Percentiles rank a stretch among this genome's conserved stretches.
Conservation (phyloP, 2,113 vertebrate genomes). For the Heptranchias perlo region DNA sequence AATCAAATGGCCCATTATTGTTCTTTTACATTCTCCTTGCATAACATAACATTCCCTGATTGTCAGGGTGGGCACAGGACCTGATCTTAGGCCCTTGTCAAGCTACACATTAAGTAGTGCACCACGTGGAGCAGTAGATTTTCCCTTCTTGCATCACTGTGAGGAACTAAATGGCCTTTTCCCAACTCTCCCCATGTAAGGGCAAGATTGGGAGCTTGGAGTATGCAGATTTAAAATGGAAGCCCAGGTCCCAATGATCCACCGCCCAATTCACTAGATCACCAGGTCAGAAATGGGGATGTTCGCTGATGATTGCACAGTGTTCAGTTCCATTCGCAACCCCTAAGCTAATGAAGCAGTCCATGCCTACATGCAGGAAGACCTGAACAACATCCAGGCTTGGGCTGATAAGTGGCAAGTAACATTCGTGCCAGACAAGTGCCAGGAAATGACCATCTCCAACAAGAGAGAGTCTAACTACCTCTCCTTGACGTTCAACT, state of each 20-base stretch:
- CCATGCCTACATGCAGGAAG: no score
- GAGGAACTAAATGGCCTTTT: neutral
- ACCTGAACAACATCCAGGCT: no score
- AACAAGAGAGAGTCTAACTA: no score
- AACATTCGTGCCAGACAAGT: no score
- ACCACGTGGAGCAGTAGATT: neutral
- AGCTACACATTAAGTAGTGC: neutral
- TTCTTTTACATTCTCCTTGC: neutral
- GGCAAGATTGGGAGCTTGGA: neutral
- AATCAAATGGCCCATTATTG: neutral
- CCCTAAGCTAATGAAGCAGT: no score
- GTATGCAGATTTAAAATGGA: neutral
- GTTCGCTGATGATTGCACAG: no score
- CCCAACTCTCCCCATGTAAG: neutral
- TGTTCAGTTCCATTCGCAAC: no score
- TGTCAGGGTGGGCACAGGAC: neutral
- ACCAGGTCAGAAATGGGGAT: no score
- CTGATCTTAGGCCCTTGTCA: neutral
- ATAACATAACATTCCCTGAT: neutral
- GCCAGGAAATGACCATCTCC: no score
- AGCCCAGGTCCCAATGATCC: neutral
- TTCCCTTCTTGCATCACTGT: neutral
- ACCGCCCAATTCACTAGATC: neutral
- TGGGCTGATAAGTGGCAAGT: no score
- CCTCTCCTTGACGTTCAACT: no score